phyloP scores from a whole-genome alignment of 1,140 invertebrate species.

The Arion vulgaris region DNA sequence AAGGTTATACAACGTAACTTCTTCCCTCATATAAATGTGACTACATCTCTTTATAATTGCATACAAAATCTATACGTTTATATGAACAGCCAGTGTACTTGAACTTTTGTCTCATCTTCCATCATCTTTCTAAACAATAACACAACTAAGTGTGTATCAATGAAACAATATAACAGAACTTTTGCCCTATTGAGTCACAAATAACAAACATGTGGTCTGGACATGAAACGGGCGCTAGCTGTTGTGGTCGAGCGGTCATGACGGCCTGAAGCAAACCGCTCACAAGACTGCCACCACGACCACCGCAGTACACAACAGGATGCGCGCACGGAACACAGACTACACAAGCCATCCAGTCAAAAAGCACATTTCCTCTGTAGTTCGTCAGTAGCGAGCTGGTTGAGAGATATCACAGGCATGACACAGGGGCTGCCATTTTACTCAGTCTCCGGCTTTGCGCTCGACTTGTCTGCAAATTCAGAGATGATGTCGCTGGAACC shows the following conservation, averaged over 20 bases:
- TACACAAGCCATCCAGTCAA: slow-evolving; percentile 27
- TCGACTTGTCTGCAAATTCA: slow-evolving; percentile 75
- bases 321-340: neutral
- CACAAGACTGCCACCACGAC: neutral
- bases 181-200: neutral
- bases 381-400: neutral
- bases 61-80: too few relatives aligned
- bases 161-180: too few relatives aligned
- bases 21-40: too few relatives aligned
- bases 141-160: too few relatives aligned
- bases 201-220: neutral
- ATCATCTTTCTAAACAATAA: too few relatives aligned
- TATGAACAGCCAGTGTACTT: too few relatives aligned
- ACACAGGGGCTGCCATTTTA: slow-evolving; percentile 12
- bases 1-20: too few relatives aligned
- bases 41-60: too few relatives aligned
- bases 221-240: neutral
- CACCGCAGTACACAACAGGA: neutral
- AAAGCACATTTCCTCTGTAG: slow-evolving; percentile 40
- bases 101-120: too few relatives aligned
- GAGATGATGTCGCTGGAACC: slow-evolving; percentile 96
- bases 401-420: slow-evolving; percentile 33
- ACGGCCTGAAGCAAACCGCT: neutral
- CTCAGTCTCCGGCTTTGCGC: slow-evolving; percentile 31
- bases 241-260: neutral